These are phyloP conservation scores for Coptodon rendalli DNA, from an alignment of 2,113 vertebrate species.

Conservation along the genomic window DNA sequence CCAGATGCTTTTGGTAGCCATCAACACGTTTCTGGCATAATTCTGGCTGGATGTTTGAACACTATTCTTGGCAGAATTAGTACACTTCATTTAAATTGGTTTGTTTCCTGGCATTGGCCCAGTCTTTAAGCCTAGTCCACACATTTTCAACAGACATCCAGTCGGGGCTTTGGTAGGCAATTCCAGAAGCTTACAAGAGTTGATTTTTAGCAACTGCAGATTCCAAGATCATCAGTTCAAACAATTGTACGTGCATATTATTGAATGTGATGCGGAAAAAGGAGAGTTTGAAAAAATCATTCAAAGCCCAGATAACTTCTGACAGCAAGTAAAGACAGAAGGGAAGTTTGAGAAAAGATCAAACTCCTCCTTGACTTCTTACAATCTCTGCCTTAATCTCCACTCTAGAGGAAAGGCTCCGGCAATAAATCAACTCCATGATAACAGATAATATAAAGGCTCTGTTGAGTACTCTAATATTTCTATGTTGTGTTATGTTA, in stretches of 20 bases:
- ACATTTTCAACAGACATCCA: background rate
- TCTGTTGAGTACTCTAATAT: background rate
- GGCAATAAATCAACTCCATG: slow-evolving; percentile 24
- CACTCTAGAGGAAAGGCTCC: background rate
- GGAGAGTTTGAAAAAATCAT: background rate
- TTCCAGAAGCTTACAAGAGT: background rate
- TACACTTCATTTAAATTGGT: background rate
- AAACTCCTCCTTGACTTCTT: background rate
- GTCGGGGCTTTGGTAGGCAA: background rate
- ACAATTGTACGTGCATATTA: background rate
- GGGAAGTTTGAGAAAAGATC: background rate
- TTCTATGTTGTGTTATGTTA: background rate
- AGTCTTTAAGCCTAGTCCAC: background rate
- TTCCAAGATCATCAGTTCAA: background rate
- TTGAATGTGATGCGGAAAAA: background rate
- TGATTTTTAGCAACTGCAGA: background rate
- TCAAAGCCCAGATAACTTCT: background rate
- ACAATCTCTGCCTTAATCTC: background rate
- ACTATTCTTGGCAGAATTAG: background rate
- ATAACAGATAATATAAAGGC: slow-evolving; percentile 21
- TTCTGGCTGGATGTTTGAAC: background rate
- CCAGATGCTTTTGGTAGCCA: background rate
- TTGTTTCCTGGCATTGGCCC: background rate
- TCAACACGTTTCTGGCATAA: background rate
- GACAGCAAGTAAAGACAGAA: background rate